Percentiles rank a stretch among this genome's conserved stretches.
Conservation (phyloP, 1,140 invertebrate genomes). For the Heterodera schachtii region DNA sequence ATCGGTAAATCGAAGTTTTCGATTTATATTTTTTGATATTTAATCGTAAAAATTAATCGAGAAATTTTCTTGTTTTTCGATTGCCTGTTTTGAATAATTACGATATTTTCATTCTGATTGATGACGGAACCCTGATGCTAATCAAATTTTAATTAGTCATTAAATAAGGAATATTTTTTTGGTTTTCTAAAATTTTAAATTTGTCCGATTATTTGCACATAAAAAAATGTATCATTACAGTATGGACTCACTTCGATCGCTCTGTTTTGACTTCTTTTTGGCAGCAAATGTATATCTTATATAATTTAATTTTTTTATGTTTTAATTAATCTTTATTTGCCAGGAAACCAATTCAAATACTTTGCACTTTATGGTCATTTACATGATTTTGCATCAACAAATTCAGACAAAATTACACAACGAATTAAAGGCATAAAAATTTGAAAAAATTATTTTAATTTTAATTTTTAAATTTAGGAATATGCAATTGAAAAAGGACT, state of each 20-base stretch:
- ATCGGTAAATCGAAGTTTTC: too few species aligned
- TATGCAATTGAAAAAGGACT: slow-evolving; percentile 8
- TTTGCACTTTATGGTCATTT: slow-evolving; percentile 21
- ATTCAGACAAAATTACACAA: slow-evolving; percentile 14
- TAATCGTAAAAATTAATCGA: too few species aligned
- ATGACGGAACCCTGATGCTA: too few species aligned
- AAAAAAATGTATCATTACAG: neutral
- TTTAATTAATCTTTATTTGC: neutral
- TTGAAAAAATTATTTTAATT: neutral
- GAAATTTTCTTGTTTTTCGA: too few species aligned
- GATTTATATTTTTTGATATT: too few species aligned
- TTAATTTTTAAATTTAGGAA: neutral
- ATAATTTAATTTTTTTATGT: neutral
- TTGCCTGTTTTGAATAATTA: too few species aligned
- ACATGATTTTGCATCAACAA: slow-evolving; percentile 28
- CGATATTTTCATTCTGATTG: too few species aligned
- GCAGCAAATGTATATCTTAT: slow-evolving; percentile 12
- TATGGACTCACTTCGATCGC: slow-evolving; percentile 11
- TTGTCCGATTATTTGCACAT: too few species aligned
- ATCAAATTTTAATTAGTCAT: too few species aligned
- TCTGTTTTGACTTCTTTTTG: slow-evolving; percentile 28
- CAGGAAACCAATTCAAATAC: slow-evolving; percentile 26
- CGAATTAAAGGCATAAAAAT: slow-evolving; percentile 28
- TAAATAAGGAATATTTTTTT: too few species aligned
- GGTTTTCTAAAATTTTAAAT: too few species aligned